Conservation (phyloP, 2,888 invertebrate species). For the Drosophila quasianomalipes region DNA sequence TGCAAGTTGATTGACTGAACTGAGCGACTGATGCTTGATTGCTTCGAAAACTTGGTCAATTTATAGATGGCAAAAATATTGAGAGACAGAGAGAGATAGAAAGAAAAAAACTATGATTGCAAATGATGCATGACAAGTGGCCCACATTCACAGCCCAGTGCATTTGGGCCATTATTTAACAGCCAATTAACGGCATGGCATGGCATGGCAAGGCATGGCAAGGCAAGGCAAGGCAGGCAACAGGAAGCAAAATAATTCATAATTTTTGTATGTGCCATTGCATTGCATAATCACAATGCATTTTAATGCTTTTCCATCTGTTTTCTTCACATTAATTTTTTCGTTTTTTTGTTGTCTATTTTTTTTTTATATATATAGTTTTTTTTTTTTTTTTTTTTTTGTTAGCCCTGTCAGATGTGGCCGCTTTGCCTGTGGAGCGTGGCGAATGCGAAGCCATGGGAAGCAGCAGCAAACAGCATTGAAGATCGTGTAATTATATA, state of each 20-base stretch:
- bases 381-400: slow-evolving; percentile 25
- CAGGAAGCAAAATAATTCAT: slow-evolving; percentile 66
- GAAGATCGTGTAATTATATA: slow-evolving; percentile 81
- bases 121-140: slow-evolving; percentile 75
- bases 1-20: slow-evolving; percentile 47
- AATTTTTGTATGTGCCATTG: slow-evolving; percentile 61
- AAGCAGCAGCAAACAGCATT: slow-evolving; percentile 56
- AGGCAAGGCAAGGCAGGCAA: slow-evolving; percentile 60
- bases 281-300: slow-evolving; percentile 74
- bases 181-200: slow-evolving; percentile 59
- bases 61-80: slow-evolving; percentile 50
- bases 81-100: neutral
- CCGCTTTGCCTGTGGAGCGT: slow-evolving; percentile 77
- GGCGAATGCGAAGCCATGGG: slow-evolving; percentile 73
- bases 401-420: slow-evolving; percentile 58
- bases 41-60: slow-evolving; percentile 66
- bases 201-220: slow-evolving; percentile 46
- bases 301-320: slow-evolving; percentile 41
- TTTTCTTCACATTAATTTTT: slow-evolving; percentile 13
- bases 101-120: slow-evolving; percentile 35
- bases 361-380: neutral
- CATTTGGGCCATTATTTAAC: slow-evolving; percentile 72
- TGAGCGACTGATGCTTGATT: slow-evolving; percentile 39
- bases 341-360: neutral
- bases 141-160: slow-evolving; percentile 66